Conservation (phyloP, 2,888 invertebrate species). For the Unio pictorum region DNA sequence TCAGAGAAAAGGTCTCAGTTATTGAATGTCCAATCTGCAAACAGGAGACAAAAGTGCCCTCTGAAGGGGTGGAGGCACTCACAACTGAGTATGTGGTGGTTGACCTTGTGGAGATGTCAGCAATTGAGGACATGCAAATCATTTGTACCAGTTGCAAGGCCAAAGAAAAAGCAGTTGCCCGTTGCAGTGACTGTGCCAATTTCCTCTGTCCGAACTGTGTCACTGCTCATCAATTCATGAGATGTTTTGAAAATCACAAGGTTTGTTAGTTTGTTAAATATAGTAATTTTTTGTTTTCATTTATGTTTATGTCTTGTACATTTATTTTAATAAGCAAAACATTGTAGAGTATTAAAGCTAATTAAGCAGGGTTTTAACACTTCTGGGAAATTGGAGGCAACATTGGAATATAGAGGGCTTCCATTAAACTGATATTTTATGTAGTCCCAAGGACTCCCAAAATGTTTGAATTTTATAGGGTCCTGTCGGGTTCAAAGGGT, state of each 20-base stretch:
- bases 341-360: background rate
- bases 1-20: constrained; percentile 10
- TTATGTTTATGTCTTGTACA: background rate
- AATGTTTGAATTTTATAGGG: too few relatives aligned
- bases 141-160: constrained; percentile 95
- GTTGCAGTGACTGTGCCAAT: constrained; percentile 95
- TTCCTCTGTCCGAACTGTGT: constrained; percentile 95
- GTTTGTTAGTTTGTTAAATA: constrained; percentile 50
- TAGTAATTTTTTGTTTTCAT: background rate
- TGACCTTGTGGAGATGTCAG: constrained; percentile 72
- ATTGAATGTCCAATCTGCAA: constrained; percentile 47
- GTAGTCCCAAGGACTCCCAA: too few relatives aligned
- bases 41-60: constrained; percentile 33
- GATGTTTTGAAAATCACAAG: constrained; percentile 93
- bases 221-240: constrained; percentile 96
- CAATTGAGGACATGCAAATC: constrained; percentile 78
- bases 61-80: constrained; percentile 79
- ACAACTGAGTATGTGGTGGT: constrained; percentile 90
- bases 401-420: too few relatives aligned
- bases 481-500: too few relatives aligned
- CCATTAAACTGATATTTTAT: too few relatives aligned
- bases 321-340: background rate
- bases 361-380: background rate
- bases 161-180: constrained; percentile 92
- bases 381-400: too few relatives aligned